A percentile compares a stretch with the other conserved stretches of the same genome.
These are phyloP conservation scores for Thamnaconus septentrionalis DNA, from an alignment of 2,113 vertebrate genomes.

Conservation along the genomic window DNA sequence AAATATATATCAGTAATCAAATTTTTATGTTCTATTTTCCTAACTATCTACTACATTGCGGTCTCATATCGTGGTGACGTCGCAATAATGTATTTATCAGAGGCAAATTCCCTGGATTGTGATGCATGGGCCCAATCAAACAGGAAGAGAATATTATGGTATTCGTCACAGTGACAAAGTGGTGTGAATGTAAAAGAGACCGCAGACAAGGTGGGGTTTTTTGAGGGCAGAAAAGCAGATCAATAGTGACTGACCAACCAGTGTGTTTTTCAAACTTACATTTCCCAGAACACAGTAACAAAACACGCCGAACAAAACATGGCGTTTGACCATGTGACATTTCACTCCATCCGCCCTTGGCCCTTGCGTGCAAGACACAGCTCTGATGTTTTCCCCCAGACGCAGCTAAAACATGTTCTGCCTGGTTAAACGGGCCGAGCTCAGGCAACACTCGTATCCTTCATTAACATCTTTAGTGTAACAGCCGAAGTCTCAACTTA, in stretches of 20 bases:
- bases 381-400: constrained; percentile 6
- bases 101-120: too few relatives aligned
- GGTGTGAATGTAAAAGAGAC: too few relatives aligned
- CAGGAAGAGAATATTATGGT: too few relatives aligned
- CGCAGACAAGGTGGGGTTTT: too few relatives aligned
- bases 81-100: too few relatives aligned
- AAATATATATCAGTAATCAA: not conserved
- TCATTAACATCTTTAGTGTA: not conserved
- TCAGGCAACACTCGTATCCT: not conserved
- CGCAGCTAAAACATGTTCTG: not conserved
- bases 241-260: too few relatives aligned
- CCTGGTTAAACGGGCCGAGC: fast-evolving
- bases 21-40: too few relatives aligned
- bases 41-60: too few relatives aligned
- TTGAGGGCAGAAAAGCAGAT: too few relatives aligned
- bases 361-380: not conserved
- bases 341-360: not conserved
- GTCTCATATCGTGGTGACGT: too few relatives aligned
- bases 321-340: not conserved
- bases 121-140: too few relatives aligned
- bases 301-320: constrained; percentile 12
- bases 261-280: not conserved
- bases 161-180: too few relatives aligned
- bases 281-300: not conserved
- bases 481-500: not conserved